Evolutionary conservation across 2,797 vertebrate species (phyloP), one percentile per base, ranked within the genome.

Genomic region (Lagorchestes hirsutus): DNA sequence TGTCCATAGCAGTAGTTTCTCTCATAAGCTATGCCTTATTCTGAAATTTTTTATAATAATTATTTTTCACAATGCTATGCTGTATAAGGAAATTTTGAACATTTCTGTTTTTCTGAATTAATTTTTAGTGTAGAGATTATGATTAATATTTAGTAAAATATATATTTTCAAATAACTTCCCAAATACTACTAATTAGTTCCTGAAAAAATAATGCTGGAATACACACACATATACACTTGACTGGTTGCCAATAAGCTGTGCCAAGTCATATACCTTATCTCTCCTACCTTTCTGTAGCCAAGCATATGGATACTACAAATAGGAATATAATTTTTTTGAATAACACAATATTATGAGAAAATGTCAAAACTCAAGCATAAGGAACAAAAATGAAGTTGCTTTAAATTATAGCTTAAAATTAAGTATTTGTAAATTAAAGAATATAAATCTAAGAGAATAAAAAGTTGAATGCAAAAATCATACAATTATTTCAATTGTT

Each of bases 41-140:
- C 56, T 24, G 22, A 56, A 56, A 22, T 27, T 56, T 56, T 22
- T 52, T 52, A 52, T 52, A 52, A 52, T 52, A 6, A 52, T 52
- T 52, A 52, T 52, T 52, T 52, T 22, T 22, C 4, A 56, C 22
- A 56, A 22, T 55, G 18, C 55, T 56, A 22, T 22, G 24, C 4
- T 56, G 0, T 56, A 56, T 56, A 56, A 56, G 55, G 55, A 18
- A n/a, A 18, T 67, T 0, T 67, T 18, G 34, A 31, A 34, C 9
- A 31, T 31, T 62, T 59, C 11, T 31, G 27, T 12, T 31, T 59
- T 56, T 99, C 93, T 56, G 18, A 56, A 24, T 56, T 27, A 8
- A 56, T 27, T 56, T 55, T 56, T 56, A 8, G 22, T 56, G 56
- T 8, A 56, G 6, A 56, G 18, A 27, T 56, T 24, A 24, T 56